Base-by-base conservation (phyloP, 1,140 invertebrate species). In the Pemphigus obesinymphae region DNA sequence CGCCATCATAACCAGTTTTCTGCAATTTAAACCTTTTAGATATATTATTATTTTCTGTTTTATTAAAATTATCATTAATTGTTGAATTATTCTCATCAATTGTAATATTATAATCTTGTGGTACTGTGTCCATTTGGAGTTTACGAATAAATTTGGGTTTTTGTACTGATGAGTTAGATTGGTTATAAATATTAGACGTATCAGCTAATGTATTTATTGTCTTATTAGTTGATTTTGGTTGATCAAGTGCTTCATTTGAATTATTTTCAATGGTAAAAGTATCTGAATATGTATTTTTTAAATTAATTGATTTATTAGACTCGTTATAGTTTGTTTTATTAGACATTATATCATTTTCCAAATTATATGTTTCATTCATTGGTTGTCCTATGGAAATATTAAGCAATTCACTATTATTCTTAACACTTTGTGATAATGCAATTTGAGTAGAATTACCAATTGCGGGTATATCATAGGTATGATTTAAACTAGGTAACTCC, bases 341-440 rank as follows among this genome's bases (percentile, higher is more conserved):
- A 29, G 70, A 48, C 2, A 15, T 73, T 31, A 7, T 13, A 48
- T 34, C 58, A 29, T 73, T 73, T 73, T 73, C 43, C 17, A 73
- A 48, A 29, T 2, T 48, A 73, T 73, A 73, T 48, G 70, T 73
- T 73, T 73, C 45, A 73, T 73, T 73, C 15, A 26, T 73, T 31
- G 26, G n/a, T 45, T 50, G 15, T 45, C 1, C 31, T 7, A 43
- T 66, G 3, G 43, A 45, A 45, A 4, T 11, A 7, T 11, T 45
- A 2, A 11, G 8, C 10, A 45, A 45, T 13, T 45, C 40, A 26
- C 2, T 26, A 26, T 72, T 72, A 31, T 45, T 72, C 10, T 37
- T 40, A 23, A 1, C 31, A 43, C 2, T 45, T 23, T 70, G 13
- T 70, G 37, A 43, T 43, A 43, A 40, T 3, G 8, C 20, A 17